phyloP scores from a whole-genome alignment of 2,113 vertebrate species.

The Cebidichthys violaceus region DNA sequence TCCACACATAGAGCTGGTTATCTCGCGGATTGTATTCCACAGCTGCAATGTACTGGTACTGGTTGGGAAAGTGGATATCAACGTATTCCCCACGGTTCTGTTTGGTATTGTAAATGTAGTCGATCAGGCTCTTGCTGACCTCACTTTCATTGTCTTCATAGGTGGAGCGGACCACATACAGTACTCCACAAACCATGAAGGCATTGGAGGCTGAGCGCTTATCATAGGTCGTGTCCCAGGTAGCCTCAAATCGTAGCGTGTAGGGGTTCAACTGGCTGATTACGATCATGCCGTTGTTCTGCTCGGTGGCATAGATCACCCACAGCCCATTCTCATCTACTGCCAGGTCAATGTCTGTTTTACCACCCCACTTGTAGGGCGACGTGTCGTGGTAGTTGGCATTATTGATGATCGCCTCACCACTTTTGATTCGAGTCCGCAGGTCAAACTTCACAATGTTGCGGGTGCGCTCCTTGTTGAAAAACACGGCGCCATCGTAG shows the following conservation, averaged over 20 bases:
- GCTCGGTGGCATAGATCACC: conserved; percentile 99
- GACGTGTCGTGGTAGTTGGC: conserved; percentile 99
- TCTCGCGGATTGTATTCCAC: conserved; percentile 99
- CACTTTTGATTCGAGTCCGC: conserved; percentile 99
- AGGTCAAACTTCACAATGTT: conserved; percentile 99
- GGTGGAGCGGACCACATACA: conserved; percentile 96
- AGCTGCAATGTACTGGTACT: conserved; percentile 98
- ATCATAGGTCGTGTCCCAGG: conserved; percentile 96
- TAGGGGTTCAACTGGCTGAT: conserved; percentile 99
- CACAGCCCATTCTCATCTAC: conserved; percentile 98
- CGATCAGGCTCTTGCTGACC: conserved; percentile 94
- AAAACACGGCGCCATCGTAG: conserved; percentile 98
- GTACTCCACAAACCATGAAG: conserved; percentile 98
- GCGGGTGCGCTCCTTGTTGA: conserved; percentile 98
- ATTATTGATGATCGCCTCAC: conserved; percentile 98
- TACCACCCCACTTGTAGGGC: conserved; percentile 98
- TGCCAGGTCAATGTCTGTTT: conserved; percentile 97
- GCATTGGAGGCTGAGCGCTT: conserved; percentile 98
- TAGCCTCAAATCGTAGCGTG: conserved; percentile 97
- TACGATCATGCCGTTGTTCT: conserved; percentile 99
- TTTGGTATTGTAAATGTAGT: conserved; percentile 97
- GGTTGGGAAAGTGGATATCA: conserved; percentile 97
- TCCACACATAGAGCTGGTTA: conserved; percentile 99
- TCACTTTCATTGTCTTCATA: conserved; percentile 99
- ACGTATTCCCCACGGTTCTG: conserved; percentile 92